Evolutionary conservation across 2,888 invertebrate genomes (phyloP), one percentile per base, ranked within the genome.

Genomic region (Hydraecia micacea): DNA sequence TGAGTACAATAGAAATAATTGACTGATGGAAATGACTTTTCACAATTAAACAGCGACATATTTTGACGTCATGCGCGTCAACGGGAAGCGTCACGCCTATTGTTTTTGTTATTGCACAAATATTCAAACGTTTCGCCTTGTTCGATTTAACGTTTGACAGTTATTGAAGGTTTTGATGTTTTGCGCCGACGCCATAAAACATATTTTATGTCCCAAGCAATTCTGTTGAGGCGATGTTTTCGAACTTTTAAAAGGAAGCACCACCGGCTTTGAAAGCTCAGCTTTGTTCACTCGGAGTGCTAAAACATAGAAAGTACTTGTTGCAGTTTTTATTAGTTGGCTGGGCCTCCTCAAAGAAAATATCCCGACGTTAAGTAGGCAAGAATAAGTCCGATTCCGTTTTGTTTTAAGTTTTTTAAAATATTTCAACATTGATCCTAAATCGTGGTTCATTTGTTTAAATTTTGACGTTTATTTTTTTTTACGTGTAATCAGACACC

Each of bases 131-230:
- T 88, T 86, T 88, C 80, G 87, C 89, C 90, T 87, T 89, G 86
- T 92, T 91, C 92, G 92, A 94, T 94, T 93, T 93, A 92, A 92
- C 91, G 94, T 94, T 94, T 93, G 93, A 91, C 91, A 91, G 93
- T 93, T 94, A 94, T 95, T 94, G 93, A 93, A 92, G 93, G 94
- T 92, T 95, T 94, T 94, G 95, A 95, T 94, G 95, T 94, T 94
- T 91, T 91, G 95, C 94, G 94, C 90, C 93, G 92, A 86, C 80
- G 94, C 87, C 95, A 93, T 96, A 96, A 96, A 97, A 96, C 91
- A 95, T 94, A 93, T 96, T 97, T 97, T 97, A 96, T 95, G 96
- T 93, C 89, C 93, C 91, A 89, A 92, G 92, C 93, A 94, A 94
- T 95, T 94, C 93, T 92, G 90, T 89, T 84, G 84, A 90, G 90